Conservation (phyloP, 2,113 vertebrate genomes). For the Rhinolophus ferrumequinum region DNA sequence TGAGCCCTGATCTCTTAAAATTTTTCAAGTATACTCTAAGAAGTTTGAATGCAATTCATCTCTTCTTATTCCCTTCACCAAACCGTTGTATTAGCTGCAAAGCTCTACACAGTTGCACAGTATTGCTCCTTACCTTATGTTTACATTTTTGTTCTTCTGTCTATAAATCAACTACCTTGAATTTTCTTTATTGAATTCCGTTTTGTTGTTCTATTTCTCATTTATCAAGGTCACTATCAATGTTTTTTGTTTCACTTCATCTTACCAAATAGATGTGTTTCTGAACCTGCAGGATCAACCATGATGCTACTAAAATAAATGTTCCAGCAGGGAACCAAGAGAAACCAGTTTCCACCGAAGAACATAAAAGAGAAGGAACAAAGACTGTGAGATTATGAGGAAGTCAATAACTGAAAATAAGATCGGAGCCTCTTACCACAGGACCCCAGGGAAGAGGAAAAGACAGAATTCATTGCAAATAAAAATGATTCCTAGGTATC, state of each 20-base stretch:
- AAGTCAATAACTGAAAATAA: slow-evolving; percentile 7
- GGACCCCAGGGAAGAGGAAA: background rate
- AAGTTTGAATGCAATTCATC: background rate
- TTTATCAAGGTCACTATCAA: slow-evolving; percentile 46
- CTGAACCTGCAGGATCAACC: background rate
- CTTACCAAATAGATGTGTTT: slow-evolving; percentile 31
- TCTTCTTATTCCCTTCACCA: background rate
- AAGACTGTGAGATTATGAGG: background rate
- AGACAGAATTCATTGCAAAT: background rate
- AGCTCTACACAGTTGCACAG: background rate
- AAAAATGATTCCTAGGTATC: background rate
- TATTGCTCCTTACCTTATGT: background rate
- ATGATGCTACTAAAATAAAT: background rate
- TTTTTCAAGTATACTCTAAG: slow-evolving; percentile 4
- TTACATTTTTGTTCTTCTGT: slow-evolving; percentile 13
- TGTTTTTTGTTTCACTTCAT: slow-evolving; percentile 11
- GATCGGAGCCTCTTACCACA: background rate
- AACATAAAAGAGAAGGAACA: background rate
- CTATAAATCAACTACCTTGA: slow-evolving; percentile 45
- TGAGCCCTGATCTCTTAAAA: background rate
- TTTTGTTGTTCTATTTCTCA: slow-evolving; percentile 34
- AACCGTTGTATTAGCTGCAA: background rate
- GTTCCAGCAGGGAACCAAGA: background rate
- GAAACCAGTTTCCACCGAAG: background rate
- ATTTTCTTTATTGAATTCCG: slow-evolving; percentile 48